These are phyloP conservation scores for Micrasema longulum DNA, from an alignment of 1,140 invertebrate genomes.

Conservation along the genomic window DNA sequence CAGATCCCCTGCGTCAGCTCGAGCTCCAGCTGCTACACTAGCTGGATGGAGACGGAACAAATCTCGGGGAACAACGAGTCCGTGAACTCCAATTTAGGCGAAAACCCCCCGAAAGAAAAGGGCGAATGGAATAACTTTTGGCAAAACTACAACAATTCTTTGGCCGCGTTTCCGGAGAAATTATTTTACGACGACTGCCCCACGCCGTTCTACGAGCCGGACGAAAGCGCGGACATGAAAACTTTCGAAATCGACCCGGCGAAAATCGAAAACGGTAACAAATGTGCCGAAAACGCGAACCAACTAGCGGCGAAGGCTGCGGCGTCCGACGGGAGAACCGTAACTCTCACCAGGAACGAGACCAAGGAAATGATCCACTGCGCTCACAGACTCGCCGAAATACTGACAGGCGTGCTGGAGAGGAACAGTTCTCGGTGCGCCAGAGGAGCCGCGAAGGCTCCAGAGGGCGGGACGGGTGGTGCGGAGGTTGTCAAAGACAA, in stretches of 20 bases:
- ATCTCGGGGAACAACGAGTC: constrained; percentile 17
- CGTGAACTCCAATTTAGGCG: constrained; percentile 22
- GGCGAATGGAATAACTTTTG: constrained; percentile 53
- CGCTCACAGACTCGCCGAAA: constrained; percentile 52
- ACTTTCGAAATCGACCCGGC: constrained; percentile 23
- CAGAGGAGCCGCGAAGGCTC: constrained; percentile 2
- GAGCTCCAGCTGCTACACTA: constrained; percentile 49
- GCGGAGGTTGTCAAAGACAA: constrained; percentile 5
- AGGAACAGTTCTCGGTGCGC: constrained; percentile 12
- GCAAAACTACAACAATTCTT: constrained; percentile 51
- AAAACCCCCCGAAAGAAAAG: constrained; percentile 40
- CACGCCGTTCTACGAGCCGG: constrained; percentile 47
- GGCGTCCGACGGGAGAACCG: constrained; percentile 5
- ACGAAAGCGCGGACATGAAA: constrained; percentile 14
- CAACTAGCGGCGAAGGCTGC: neutral
- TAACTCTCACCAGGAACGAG: constrained; percentile 38
- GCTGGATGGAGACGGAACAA: constrained; percentile 49
- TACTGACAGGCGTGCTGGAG: constrained; percentile 47
- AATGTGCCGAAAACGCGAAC: neutral
- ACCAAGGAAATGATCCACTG: constrained; percentile 52
- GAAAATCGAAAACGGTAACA: neutral
- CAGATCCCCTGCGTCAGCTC: constrained; percentile 42
- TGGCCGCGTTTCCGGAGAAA: constrained; percentile 47
- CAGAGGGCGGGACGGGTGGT: neutral
- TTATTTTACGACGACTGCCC: constrained; percentile 54